Conservation (phyloP, 92 coral and sea anemone species). For the Parazoanthus swiftii region DNA sequence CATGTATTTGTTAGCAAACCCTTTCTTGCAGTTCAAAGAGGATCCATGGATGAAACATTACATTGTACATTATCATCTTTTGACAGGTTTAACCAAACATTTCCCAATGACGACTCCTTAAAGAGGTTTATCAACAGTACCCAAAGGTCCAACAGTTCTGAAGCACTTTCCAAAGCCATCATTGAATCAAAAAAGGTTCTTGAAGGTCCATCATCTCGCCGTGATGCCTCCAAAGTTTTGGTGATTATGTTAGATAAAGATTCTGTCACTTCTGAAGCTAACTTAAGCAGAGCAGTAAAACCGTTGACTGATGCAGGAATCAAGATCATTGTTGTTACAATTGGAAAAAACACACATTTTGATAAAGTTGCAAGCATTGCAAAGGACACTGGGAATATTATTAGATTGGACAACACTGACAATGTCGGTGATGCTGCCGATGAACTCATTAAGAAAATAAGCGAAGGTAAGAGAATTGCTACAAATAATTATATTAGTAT, state of each 20-base stretch:
- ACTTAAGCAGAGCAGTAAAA: constrained; percentile 1
- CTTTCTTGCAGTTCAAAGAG: too few relatives aligned
- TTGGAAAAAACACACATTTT: neutral
- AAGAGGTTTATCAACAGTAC: constrained; percentile 11
- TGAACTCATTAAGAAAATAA: constrained; percentile 21
- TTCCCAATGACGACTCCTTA: constrained; percentile 26
- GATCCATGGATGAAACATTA: too few relatives aligned
- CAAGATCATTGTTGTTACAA: constrained; percentile 16
- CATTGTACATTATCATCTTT: too few relatives aligned
- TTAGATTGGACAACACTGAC: constrained; percentile 5
- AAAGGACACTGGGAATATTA: neutral
- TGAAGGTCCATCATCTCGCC: neutral
- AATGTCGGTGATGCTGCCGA: neutral
- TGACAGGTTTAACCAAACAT: constrained; percentile 26
- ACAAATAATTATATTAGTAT: neutral
- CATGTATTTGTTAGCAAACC: too few relatives aligned
- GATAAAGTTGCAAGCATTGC: neutral
- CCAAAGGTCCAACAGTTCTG: constrained; percentile 3
- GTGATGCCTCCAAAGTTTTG: constrained; percentile 11
- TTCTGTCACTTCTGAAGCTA: constrained; percentile 10
- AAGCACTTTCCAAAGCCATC: constrained; percentile 15
- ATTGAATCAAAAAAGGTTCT: constrained; percentile 18
- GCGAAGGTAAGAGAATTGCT: neutral
- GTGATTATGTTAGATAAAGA: constrained; percentile 21
- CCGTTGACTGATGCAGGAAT: constrained; percentile 30